Percentiles rank a stretch among this genome's conserved stretches.
These are phyloP conservation scores for Hypomecis punctinalis DNA, from an alignment of 2,888 invertebrate species.

Conservation along the genomic window DNA sequence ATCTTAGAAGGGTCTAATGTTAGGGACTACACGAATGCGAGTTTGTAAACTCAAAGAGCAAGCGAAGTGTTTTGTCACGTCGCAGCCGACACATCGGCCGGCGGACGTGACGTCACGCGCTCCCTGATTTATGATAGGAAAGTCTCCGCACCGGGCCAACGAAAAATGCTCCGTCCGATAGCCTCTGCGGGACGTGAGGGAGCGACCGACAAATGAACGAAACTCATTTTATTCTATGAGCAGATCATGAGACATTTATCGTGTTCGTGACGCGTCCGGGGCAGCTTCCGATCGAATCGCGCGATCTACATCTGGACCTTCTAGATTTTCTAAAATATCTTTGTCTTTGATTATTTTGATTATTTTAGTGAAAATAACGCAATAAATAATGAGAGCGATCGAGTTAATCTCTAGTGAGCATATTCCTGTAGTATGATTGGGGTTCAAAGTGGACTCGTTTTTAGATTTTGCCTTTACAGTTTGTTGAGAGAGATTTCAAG, in stretches of 20 bases:
- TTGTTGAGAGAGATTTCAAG: too few relatives aligned
- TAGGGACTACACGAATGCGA: conserved; percentile 17
- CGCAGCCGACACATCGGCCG: conserved; percentile 65
- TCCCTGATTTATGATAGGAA: conserved; percentile 77
- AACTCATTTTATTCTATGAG: conserved; percentile 69
- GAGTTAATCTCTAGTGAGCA: too few relatives aligned
- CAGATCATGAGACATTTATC: conserved; percentile 60
- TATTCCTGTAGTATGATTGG: too few relatives aligned
- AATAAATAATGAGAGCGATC: too few relatives aligned
- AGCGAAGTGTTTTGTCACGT: conserved; percentile 72
- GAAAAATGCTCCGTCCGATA: conserved; percentile 73
- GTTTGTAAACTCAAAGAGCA: conserved; percentile 42
- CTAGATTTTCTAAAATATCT: too few relatives aligned
- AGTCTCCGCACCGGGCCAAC: conserved; percentile 60
- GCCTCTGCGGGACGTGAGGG: conserved; percentile 68
- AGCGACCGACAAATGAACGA: conserved; percentile 63
- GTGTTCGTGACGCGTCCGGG: conserved; percentile 45
- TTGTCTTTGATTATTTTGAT: too few relatives aligned
- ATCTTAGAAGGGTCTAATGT: conserved; percentile 41
- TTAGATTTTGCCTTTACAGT: too few relatives aligned
- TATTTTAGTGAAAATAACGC: too few relatives aligned
- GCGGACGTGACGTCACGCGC: conserved; percentile 74
- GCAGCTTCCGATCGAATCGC: conserved; percentile 25
- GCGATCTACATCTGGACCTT: neutral
- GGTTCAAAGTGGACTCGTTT: too few relatives aligned